Conservation (phyloP, 2,888 invertebrate genomes). For the Epinotia demarniana region DNA sequence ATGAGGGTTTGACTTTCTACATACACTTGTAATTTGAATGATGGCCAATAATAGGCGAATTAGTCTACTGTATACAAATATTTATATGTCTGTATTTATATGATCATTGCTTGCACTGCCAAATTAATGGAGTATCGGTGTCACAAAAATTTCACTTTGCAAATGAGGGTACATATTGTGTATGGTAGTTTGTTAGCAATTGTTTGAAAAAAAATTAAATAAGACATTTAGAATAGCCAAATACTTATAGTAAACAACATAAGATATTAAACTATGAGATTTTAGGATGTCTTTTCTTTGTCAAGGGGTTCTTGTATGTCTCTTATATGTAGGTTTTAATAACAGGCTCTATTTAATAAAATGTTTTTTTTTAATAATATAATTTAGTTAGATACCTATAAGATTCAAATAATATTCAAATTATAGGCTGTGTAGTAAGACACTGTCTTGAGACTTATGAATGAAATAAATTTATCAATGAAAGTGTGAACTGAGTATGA, state of each 20-base stretch:
- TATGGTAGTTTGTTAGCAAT: neutral
- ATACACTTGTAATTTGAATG: neutral
- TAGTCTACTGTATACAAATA: too few species aligned
- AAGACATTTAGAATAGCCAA: neutral
- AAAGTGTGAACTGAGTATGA: slow-evolving; percentile 19
- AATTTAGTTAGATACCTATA: slow-evolving; percentile 18
- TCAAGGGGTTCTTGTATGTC: too few species aligned
- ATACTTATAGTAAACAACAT: too few species aligned
- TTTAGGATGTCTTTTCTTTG: too few species aligned
- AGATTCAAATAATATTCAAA: slow-evolving; percentile 5
- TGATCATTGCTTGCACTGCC: too few species aligned
- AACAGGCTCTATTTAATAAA: too few species aligned
- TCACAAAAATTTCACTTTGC: neutral
- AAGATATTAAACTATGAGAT: too few species aligned
- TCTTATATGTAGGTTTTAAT: too few species aligned
- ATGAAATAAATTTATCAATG: slow-evolving; percentile 41
- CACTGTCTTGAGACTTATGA: slow-evolving; percentile 22
- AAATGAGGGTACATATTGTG: neutral
- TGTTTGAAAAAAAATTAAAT: neutral
- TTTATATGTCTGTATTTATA: too few species aligned
- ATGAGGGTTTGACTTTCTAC: neutral
- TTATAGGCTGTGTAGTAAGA: slow-evolving; percentile 9
- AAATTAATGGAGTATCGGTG: too few species aligned
- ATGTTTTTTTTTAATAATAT: neutral
- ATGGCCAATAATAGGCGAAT: neutral